These are phyloP conservation scores for Magallana ariakensis DNA, from an alignment of 1,140 invertebrate genomes.

Conservation along the genomic window DNA sequence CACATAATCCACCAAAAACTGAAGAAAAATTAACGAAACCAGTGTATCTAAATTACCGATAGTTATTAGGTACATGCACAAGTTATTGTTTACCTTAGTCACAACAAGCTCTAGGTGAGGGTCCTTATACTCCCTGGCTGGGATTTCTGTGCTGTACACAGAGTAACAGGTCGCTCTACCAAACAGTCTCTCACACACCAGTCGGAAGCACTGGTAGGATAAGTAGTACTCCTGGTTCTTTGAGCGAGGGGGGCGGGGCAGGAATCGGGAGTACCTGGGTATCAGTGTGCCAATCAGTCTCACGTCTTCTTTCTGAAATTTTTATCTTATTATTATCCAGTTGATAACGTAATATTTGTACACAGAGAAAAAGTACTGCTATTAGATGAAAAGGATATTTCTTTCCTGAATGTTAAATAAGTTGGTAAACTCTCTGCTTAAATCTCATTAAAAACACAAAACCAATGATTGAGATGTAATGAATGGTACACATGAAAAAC, in stretches of 20 bases:
- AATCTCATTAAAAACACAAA: too few relatives aligned
- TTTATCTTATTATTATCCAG: too few relatives aligned
- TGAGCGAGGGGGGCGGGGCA: constrained; percentile 55
- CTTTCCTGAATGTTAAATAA: too few relatives aligned
- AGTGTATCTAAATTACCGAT: too few relatives aligned
- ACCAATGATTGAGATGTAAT: too few relatives aligned
- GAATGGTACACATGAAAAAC: too few relatives aligned
- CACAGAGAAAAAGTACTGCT: too few relatives aligned
- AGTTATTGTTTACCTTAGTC: constrained; percentile 59
- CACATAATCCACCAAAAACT: too few relatives aligned
- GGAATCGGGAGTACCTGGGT: constrained; percentile 56
- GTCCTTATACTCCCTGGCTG: constrained; percentile 57
- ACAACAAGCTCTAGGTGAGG: constrained; percentile 61
- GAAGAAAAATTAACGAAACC: too few relatives aligned
- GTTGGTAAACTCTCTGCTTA: too few relatives aligned
- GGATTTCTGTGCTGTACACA: constrained; percentile 61
- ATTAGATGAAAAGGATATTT: too few relatives aligned
- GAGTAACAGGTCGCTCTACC: constrained; percentile 61
- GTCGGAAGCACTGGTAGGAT: constrained; percentile 65
- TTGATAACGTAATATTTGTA: too few relatives aligned
- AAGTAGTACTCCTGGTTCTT: constrained; percentile 58
- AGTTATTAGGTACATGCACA: background rate
- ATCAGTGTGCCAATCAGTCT: constrained; percentile 56
- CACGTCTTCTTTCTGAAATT: constrained; percentile 60
- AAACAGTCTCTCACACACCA: constrained; percentile 65